Evolutionary conservation across 2,888 invertebrate species (phyloP).

Genomic region (Polydesmus complanatus): DNA sequence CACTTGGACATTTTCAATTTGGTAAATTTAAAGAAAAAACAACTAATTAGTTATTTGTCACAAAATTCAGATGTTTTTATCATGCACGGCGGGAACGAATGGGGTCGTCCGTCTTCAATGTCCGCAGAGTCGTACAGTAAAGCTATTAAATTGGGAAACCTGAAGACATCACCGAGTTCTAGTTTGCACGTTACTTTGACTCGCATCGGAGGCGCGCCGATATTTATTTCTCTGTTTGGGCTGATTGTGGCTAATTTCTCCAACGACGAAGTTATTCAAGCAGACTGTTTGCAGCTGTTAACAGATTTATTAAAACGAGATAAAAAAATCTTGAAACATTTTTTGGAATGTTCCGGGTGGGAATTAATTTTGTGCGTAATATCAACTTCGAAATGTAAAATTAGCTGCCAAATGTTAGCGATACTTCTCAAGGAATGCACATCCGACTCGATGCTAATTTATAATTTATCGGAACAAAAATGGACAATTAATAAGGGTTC

Average conservation of each 20-base stretch:
- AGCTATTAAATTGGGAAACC: not conserved
- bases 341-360: slow-evolving; percentile 4
- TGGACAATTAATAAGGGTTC: slow-evolving; percentile 6
- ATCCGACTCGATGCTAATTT: not conserved
- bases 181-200: not conserved
- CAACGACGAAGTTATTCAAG: not conserved
- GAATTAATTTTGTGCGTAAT: not conserved
- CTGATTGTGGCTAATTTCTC: not conserved
- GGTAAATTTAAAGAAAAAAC: not conserved
- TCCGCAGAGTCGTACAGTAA: not conserved
- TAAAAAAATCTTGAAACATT: not conserved
- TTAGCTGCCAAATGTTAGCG: not conserved
- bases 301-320: not conserved
- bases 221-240: slow-evolving; percentile 2
- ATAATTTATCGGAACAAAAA: not conserved
- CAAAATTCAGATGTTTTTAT: not conserved
- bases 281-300: not conserved
- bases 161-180: not conserved
- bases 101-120: not conserved
- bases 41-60: not conserved
- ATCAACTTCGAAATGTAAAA: not conserved
- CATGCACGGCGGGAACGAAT: not conserved
- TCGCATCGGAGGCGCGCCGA: not conserved
- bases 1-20: not conserved
- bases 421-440: not conserved